A percentile compares a stretch with the other conserved stretches of the same genome.
These are phyloP conservation scores for Babyrousa celebensis DNA, from an alignment of 2,797 vertebrate species.

Conservation along the genomic window DNA sequence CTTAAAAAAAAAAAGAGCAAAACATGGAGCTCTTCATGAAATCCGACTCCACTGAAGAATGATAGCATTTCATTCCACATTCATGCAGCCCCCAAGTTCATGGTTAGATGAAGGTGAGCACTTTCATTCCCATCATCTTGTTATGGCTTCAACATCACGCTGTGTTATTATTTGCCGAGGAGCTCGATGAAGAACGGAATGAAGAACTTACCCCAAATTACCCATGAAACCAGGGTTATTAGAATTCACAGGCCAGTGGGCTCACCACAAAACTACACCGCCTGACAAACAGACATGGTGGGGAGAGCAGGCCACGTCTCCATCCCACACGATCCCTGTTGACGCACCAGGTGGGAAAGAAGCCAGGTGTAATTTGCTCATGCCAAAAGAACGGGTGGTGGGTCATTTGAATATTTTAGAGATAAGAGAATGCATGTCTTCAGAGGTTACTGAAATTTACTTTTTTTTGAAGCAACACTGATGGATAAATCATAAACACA, in stretches of 20 bases:
- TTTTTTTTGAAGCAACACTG: slow-evolving; percentile 41
- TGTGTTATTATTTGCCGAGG: slow-evolving; percentile 55
- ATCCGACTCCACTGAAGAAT: slow-evolving; percentile 9
- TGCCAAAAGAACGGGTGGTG: background rate
- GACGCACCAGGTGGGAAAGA: background rate
- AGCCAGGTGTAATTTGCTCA: slow-evolving; percentile 64
- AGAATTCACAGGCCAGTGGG: slow-evolving; percentile 60
- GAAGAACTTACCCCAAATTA: slow-evolving; percentile 75
- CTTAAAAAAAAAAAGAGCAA: background rate
- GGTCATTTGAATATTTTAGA: slow-evolving; percentile 22
- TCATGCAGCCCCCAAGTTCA: slow-evolving; percentile 5
- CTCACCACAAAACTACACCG: slow-evolving; percentile 55
- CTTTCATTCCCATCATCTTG: slow-evolving; percentile 32
- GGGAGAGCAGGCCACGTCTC: background rate
- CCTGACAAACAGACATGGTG: background rate
- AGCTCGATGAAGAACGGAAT: slow-evolving; percentile 73
- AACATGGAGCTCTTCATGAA: slow-evolving; percentile 7
- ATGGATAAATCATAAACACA: slow-evolving; percentile 51
- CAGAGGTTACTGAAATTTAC: background rate
- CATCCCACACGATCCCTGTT: background rate
- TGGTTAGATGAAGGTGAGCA: background rate
- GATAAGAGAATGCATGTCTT: slow-evolving; percentile 62
- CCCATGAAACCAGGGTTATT: slow-evolving; percentile 75
- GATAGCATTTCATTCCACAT: slow-evolving; percentile 29
- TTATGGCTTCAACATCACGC: slow-evolving; percentile 69